Evolutionary conservation across 2,888 invertebrate genomes (phyloP).

Genomic region (Tenodera sinensis): DNA sequence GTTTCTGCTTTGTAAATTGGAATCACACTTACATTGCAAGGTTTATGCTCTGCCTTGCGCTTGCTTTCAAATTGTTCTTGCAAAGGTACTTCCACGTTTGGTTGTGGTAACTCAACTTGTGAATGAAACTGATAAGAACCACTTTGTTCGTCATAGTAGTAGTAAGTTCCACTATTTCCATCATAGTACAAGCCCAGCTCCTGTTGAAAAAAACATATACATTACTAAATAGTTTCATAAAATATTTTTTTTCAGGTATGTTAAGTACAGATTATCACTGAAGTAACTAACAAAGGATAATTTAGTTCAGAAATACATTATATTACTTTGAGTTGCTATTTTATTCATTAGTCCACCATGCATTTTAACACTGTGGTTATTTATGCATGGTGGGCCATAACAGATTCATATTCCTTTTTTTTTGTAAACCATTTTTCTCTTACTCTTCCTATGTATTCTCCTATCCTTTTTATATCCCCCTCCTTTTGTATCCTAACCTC

Average conservation of each 20-base stretch:
- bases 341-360: too few relatives aligned
- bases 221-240: not conserved
- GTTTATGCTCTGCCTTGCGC: conserved; percentile 32
- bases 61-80: conserved; percentile 40
- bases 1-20: not conserved
- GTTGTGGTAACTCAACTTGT: conserved; percentile 52
- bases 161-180: conserved; percentile 78
- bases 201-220: conserved; percentile 50
- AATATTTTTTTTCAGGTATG: not conserved
- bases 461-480: too few relatives aligned
- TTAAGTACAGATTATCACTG: not conserved
- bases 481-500: too few relatives aligned
- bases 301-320: too few relatives aligned
- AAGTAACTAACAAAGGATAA: not conserved
- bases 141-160: conserved; percentile 72
- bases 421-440: too few relatives aligned
- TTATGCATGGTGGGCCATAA: too few relatives aligned
- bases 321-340: too few relatives aligned
- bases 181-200: conserved; percentile 86
- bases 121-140: conserved; percentile 78
- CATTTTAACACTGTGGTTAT: too few relatives aligned
- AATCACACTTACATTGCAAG: conserved; percentile 31
- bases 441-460: too few relatives aligned
- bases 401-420: too few relatives aligned
- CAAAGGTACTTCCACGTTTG: not conserved